A percentile compares a stretch with the other conserved stretches of the same genome.
phyloP scores from a whole-genome alignment of 2,113 vertebrate species.

The Apodemus sylvaticus region DNA sequence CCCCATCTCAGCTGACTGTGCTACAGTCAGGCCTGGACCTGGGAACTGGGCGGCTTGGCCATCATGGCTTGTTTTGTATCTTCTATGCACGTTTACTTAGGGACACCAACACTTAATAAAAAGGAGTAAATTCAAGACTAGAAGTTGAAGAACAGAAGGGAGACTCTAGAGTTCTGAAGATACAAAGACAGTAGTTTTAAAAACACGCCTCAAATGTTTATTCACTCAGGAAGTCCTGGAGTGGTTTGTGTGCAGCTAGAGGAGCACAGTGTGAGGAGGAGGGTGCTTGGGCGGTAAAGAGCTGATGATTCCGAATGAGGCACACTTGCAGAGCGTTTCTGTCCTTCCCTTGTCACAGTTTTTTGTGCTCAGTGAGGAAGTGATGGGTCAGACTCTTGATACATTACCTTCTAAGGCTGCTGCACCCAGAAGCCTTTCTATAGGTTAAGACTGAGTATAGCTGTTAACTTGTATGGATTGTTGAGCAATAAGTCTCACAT shows the following conservation, averaged over 20 bases:
- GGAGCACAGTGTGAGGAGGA: not conserved
- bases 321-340: not conserved
- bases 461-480: not conserved
- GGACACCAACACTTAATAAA: not conserved
- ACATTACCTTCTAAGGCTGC: not conserved
- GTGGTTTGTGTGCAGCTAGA: not conserved
- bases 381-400: slow-evolving; percentile 31
- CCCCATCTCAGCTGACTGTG: not conserved
- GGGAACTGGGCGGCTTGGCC: not conserved
- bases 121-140: not conserved
- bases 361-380: slow-evolving; percentile 37
- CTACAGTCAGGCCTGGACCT: not conserved
- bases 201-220: not conserved
- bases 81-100: not conserved
- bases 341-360: not conserved
- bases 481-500: not conserved
- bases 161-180: not conserved
- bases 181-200: not conserved
- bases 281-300: not conserved
- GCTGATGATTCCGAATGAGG: not conserved
- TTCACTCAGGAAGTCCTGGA: slow-evolving; percentile 27
- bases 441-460: slow-evolving; percentile 15
- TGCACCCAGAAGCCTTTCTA: not conserved
- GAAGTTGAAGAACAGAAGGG: not conserved
- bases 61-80: not conserved